Conservation (phyloP, 2,797 vertebrate genomes). For the Propithecus deckenii region DNA sequence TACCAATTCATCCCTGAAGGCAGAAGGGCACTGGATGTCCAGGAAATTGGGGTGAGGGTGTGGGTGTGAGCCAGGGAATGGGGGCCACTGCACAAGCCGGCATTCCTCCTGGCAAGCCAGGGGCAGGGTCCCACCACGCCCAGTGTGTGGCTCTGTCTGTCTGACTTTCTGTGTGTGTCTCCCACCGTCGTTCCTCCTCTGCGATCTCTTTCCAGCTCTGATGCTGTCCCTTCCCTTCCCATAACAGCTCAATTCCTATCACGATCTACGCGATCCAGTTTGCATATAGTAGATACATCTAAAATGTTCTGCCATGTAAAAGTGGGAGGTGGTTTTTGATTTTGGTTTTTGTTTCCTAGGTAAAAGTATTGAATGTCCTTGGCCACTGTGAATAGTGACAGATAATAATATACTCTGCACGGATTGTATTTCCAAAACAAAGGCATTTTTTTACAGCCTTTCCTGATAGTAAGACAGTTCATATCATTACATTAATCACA, state of each 20-base stretch:
- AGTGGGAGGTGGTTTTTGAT: neutral
- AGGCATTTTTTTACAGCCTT: neutral
- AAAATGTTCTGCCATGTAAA: neutral
- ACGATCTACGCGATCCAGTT: neutral
- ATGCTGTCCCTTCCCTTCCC: neutral
- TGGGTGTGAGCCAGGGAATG: neutral
- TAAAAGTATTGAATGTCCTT: neutral
- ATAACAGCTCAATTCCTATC: neutral
- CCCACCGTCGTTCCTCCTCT: neutral
- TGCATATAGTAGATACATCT: neutral
- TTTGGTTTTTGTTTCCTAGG: neutral
- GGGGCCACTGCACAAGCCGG: neutral
- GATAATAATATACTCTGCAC: neutral
- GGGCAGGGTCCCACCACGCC: neutral
- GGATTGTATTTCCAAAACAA: neutral
- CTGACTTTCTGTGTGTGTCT: neutral
- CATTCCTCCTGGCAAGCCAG: neutral
- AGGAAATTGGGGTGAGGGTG: neutral
- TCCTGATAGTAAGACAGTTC: neutral
- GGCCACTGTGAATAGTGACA: neutral
- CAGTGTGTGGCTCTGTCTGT: neutral
- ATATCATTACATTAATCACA: neutral
- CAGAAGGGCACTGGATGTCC: neutral
- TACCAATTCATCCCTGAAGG: neutral
- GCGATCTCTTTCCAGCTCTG: neutral